Percentiles rank a stretch among this genome's conserved stretches.
These are phyloP conservation scores for Caenorhabditis japonica DNA, from an alignment of 2,888 invertebrate genomes.

Conservation along the genomic window DNA sequence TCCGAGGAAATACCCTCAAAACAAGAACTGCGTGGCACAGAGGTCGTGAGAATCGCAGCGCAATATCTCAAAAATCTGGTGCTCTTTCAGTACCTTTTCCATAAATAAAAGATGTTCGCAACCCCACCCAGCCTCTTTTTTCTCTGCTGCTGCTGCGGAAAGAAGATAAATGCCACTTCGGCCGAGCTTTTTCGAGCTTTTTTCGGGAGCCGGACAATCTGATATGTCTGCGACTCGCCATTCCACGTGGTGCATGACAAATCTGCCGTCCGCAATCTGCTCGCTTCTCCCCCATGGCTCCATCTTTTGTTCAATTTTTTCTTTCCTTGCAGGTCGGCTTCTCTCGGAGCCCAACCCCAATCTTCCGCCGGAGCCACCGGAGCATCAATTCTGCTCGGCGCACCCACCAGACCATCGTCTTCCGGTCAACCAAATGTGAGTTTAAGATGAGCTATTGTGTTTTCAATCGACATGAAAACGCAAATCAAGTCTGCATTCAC, in stretches of 20 bases:
- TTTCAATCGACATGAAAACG: too few species aligned
- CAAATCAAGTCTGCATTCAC: too few species aligned
- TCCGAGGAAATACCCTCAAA: too few species aligned
- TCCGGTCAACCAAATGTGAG: slow-evolving; percentile 10
- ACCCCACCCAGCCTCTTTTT: not conserved
- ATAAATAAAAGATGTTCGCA: slow-evolving; percentile 50
- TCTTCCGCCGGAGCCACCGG: not conserved
- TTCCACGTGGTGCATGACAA: not conserved
- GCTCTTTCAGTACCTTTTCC: slow-evolving; percentile 5
- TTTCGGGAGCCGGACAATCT: slow-evolving; percentile 12
- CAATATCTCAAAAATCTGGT: too few species aligned
- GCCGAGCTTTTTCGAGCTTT: too few species aligned
- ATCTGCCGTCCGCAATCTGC: slow-evolving; percentile 38
- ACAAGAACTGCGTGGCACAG: too few species aligned
- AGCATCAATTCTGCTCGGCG: slow-evolving; percentile 38
- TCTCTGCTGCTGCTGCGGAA: not conserved
- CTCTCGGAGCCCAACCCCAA: slow-evolving; percentile 45
- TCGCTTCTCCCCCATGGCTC: not conserved
- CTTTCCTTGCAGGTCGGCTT: slow-evolving; percentile 14
- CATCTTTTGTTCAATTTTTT: not conserved
- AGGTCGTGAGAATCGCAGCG: too few species aligned
- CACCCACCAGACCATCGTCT: slow-evolving; percentile 25
- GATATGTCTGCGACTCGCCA: slow-evolving; percentile 29
- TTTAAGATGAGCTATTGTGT: too few species aligned
- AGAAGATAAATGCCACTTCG: slow-evolving; percentile 43